phyloP scores from a whole-genome alignment of 1,140 invertebrate species.

The Aphis craccivora region DNA sequence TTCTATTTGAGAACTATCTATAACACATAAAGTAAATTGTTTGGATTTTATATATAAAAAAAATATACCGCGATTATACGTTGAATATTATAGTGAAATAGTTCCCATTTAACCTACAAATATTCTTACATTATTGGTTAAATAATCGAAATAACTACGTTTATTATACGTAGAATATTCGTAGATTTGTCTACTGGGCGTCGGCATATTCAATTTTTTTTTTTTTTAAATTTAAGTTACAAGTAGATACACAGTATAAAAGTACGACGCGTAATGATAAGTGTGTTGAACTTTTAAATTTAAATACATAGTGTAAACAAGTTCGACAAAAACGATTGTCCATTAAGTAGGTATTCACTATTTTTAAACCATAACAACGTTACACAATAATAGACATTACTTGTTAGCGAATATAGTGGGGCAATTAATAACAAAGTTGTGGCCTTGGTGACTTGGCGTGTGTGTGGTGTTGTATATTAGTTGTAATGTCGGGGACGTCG shows the following conservation, averaged over 20 bases:
- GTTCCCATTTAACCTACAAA: too few relatives aligned
- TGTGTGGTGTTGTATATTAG: background rate
- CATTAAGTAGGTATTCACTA: background rate
- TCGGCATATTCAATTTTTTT: too few relatives aligned
- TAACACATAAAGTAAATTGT: too few relatives aligned
- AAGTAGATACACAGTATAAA: background rate
- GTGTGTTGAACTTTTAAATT: background rate
- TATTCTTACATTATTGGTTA: too few relatives aligned
- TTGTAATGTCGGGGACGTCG: background rate
- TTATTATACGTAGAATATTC: too few relatives aligned
- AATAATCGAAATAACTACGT: too few relatives aligned
- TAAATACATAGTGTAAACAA: background rate
- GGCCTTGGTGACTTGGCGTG: background rate
- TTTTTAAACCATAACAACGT: conserved; percentile 11
- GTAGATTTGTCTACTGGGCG: too few relatives aligned
- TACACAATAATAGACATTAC: background rate
- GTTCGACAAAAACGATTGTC: background rate
- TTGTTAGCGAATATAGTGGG: background rate
- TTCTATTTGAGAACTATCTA: too few relatives aligned
- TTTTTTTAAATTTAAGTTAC: background rate
- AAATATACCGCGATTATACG: too few relatives aligned
- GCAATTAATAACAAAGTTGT: background rate
- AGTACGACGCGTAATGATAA: background rate
- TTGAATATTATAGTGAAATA: too few relatives aligned
- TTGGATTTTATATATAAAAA: too few relatives aligned